These are phyloP conservation scores for Metacarcinus magister DNA, from an alignment of 2,888 invertebrate species.

Conservation along the genomic window DNA sequence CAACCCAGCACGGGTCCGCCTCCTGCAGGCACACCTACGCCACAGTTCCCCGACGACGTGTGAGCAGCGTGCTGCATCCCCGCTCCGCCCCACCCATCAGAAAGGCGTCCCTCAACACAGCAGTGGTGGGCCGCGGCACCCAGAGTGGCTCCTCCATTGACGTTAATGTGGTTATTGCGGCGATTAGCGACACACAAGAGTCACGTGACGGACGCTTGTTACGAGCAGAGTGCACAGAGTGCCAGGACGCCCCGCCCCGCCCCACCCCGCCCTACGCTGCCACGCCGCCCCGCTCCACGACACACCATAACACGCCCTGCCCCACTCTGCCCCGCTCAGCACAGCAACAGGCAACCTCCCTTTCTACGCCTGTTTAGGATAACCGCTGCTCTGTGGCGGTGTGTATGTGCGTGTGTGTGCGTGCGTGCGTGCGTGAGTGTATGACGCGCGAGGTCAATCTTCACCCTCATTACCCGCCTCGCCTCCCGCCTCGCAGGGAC, in stretches of 20 bases:
- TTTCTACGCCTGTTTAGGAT: slow-evolving; percentile 6
- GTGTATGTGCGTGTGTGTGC: not conserved
- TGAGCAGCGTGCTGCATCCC: not conserved
- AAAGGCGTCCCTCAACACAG: not conserved
- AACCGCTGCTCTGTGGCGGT: not conserved
- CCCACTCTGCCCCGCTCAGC: not conserved
- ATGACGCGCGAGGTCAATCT: not conserved
- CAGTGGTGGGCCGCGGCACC: not conserved
- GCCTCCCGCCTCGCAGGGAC: not conserved
- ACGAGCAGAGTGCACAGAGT: not conserved
- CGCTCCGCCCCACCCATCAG: not conserved
- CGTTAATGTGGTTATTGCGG: not conserved
- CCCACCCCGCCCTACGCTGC: not conserved
- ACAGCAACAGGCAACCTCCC: not conserved
- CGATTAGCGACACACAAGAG: slow-evolving; percentile 15
- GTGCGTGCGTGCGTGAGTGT: not conserved
- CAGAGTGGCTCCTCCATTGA: not conserved
- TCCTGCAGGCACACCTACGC: not conserved
- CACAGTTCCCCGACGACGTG: not conserved
- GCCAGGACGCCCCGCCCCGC: not conserved
- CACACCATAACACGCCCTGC: not conserved
- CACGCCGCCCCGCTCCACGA: not conserved
- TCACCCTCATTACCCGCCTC: not conserved
- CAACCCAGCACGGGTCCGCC: not conserved
- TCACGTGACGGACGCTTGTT: slow-evolving; percentile 22